A percentile compares a stretch with the other conserved stretches of the same genome.
These are phyloP conservation scores for Carassius gibelio DNA, from an alignment of 2,113 vertebrate species.

Conservation along the genomic window DNA sequence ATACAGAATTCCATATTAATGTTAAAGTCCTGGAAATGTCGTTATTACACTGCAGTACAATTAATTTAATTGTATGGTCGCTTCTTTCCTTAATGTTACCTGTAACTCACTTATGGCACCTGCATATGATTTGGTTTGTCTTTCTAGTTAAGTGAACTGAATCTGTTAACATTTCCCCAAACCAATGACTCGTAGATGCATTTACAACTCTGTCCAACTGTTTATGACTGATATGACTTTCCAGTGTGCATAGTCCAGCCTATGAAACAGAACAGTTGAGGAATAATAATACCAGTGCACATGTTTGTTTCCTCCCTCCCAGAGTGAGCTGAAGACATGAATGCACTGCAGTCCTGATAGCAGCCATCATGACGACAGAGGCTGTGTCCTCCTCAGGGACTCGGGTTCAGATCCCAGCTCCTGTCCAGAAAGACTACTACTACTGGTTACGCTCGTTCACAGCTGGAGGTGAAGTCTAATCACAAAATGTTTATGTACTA, in stretches of 20 bases:
- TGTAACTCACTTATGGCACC: neutral
- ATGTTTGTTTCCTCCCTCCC: neutral
- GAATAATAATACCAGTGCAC: neutral
- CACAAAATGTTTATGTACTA: neutral
- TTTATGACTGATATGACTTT: neutral
- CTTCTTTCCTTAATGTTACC: too few species aligned
- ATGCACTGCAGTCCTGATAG: constrained; percentile 62
- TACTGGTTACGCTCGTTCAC: constrained; percentile 89
- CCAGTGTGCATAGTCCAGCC: neutral
- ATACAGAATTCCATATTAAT: too few species aligned
- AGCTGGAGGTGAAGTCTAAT: constrained; percentile 83
- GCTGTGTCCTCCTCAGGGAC: constrained; percentile 68
- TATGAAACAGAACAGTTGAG: neutral
- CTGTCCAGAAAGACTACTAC: constrained; percentile 81
- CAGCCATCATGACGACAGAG: constrained; percentile 71
- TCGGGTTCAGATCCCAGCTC: constrained; percentile 62
- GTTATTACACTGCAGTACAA: too few species aligned
- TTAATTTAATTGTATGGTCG: too few species aligned
- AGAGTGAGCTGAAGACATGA: constrained; percentile 58
- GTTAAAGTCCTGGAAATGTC: too few species aligned
- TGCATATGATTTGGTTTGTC: neutral
- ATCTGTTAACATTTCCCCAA: neutral
- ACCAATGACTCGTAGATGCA: neutral
- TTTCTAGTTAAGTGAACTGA: neutral
- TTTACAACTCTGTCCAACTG: neutral